Base-by-base conservation (phyloP, 2,888 invertebrate genomes). In the Phyllotreta cruciferae region DNA sequence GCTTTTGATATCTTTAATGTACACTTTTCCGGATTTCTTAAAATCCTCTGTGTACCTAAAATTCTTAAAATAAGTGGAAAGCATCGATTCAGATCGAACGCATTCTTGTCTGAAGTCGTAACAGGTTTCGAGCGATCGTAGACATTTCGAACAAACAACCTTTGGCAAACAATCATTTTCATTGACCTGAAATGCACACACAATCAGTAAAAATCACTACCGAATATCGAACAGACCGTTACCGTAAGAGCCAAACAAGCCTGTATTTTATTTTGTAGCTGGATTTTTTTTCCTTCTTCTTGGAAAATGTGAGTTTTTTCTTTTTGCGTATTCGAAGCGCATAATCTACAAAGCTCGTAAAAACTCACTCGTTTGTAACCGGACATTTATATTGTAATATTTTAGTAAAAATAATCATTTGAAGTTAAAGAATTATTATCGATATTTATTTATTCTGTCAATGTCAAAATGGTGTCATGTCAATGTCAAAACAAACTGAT, bases 111-210 rank as follows among this genome's bases (percentile, higher is more conserved):
- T 83, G 76, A 89, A 89, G 47, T 85, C 85, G 63, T 84, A 84
- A 67, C 85, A 86, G 41, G 83, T 83, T 67, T 90, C 89, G 62
- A 90, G 75, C 70, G 86, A 86, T 70, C 85, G 84, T 41, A 87
- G 79, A 73, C 90, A 90, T 64, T 85, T 85, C 8, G 83, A 83
- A 74, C 90, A 90, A 9, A 90, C 83, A 14, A 88, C 87, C 81
- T 90, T 90, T 47, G 90, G 90, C 66, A 90, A 78, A 36, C 86
- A 87, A 78, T 90, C 90, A 71, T 87, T 86, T 76, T 89, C 88
- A 68, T 85, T 83, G 9, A 90, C 84, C 88, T 89, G 69, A 58
- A 75, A 81, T 39, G 24, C 37, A 24, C 10, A 44, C 11, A 45
- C 6, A 62, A 37, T 62, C 60, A 55, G 36, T 52, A 39, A 45